Conservation (phyloP, 2,113 vertebrate genomes). For the Heterocephalus glaber region DNA sequence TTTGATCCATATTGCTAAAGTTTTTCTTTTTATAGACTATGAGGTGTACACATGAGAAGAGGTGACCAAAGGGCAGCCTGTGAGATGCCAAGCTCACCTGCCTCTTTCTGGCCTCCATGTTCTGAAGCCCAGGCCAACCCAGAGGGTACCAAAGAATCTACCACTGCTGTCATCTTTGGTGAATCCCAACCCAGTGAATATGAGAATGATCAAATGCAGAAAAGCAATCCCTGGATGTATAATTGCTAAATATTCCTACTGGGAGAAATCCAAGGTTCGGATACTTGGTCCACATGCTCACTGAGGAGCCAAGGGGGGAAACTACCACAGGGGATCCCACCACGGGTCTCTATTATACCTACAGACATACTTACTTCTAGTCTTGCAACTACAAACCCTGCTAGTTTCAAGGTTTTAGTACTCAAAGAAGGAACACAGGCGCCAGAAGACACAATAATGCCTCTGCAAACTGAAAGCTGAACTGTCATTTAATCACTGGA, state of each 20-base stretch:
- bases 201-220: not conserved
- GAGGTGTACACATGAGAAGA: not conserved
- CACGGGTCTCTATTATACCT: not conserved
- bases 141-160: not conserved
- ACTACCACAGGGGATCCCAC: not conserved
- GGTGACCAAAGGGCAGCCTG: not conserved
- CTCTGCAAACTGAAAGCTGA: not conserved
- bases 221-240: not conserved
- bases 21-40: slow-evolving; percentile 21
- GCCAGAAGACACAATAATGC: not conserved
- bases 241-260: not conserved
- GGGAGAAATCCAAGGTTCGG: not conserved
- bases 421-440: not conserved
- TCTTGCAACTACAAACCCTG: not conserved
- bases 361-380: not conserved
- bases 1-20: not conserved
- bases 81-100: not conserved
- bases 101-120: not conserved
- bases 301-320: not conserved
- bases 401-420: not conserved
- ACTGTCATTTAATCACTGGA: not conserved
- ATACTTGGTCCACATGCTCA: not conserved
- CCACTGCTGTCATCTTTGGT: not conserved
- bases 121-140: not conserved
- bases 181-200: not conserved